These are phyloP conservation scores for Notoglanidium macrostoma DNA, from an alignment of 2,797 vertebrate species.

Conservation along the genomic window DNA sequence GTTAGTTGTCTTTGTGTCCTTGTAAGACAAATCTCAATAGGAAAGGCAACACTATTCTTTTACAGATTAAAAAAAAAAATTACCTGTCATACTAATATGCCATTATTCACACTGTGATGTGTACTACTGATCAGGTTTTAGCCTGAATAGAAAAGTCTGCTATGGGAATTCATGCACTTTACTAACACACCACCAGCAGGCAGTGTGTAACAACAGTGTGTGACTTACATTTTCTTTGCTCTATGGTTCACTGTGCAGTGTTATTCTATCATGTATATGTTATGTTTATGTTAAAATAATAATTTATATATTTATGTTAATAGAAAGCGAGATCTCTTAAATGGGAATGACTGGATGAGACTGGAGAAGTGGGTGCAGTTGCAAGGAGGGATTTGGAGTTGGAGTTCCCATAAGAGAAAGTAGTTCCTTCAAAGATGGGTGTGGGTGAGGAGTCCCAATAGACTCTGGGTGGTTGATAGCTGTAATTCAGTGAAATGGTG, in stretches of 20 bases:
- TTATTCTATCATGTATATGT: not conserved
- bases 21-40: not conserved
- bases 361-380: not conserved
- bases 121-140: not conserved
- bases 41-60: not conserved
- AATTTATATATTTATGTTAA: no score
- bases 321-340: no score
- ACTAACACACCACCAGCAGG: slow-evolving; percentile 11
- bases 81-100: not conserved
- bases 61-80: not conserved
- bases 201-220: not conserved
- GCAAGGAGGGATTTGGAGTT: not conserved
- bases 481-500: not conserved
- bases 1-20: not conserved
- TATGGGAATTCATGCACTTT: not conserved
- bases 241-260: not conserved
- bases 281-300: no score
- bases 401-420: not conserved
- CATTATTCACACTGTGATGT: not conserved
- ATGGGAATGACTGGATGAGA: not conserved
- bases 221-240: no score
- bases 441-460: not conserved
- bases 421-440: not conserved
- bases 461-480: not conserved
- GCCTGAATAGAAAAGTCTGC: not conserved